Percentiles rank a stretch among this genome's conserved stretches.
Evolutionary conservation across 1,140 invertebrate species (phyloP).

Genomic region (Saccostrea echinata): DNA sequence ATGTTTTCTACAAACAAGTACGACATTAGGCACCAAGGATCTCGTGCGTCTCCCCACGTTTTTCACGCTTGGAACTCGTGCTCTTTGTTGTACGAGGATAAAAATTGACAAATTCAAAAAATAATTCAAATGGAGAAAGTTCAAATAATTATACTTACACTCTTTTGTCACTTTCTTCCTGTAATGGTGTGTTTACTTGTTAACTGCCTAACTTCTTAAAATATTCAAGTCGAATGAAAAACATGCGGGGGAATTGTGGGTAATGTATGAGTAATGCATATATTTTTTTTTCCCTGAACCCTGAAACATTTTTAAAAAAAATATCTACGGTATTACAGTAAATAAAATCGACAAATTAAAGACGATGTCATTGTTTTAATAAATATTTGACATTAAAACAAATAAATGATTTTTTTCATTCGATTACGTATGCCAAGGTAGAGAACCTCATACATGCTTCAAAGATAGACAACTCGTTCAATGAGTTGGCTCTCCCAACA

Average conservation of each 20-base stretch:
- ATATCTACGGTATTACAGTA: background rate
- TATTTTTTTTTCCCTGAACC: background rate
- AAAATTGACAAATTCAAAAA: background rate
- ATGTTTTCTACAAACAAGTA: background rate
- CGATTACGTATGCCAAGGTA: background rate
- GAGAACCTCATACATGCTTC: background rate
- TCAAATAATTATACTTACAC: background rate
- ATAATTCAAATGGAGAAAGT: background rate
- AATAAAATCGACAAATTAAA: background rate
- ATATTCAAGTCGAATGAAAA: constrained; percentile 37
- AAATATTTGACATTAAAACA: background rate
- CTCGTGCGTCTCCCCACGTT: constrained; percentile 23
- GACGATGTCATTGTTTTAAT: background rate
- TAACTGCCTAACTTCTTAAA: constrained; percentile 29
- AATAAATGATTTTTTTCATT: background rate
- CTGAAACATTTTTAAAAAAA: background rate
- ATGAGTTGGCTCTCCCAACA: too few relatives aligned
- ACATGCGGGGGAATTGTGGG: constrained; percentile 44
- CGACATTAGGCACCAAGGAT: background rate
- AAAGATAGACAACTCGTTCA: background rate
- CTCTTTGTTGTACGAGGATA: background rate
- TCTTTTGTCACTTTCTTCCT: background rate
- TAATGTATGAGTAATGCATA: constrained; percentile 47
- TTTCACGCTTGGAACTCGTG: constrained; percentile 5
- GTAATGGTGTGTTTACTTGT: background rate